phyloP scores from a whole-genome alignment of 2,797 vertebrate species.

The Clarias fuscus region DNA sequence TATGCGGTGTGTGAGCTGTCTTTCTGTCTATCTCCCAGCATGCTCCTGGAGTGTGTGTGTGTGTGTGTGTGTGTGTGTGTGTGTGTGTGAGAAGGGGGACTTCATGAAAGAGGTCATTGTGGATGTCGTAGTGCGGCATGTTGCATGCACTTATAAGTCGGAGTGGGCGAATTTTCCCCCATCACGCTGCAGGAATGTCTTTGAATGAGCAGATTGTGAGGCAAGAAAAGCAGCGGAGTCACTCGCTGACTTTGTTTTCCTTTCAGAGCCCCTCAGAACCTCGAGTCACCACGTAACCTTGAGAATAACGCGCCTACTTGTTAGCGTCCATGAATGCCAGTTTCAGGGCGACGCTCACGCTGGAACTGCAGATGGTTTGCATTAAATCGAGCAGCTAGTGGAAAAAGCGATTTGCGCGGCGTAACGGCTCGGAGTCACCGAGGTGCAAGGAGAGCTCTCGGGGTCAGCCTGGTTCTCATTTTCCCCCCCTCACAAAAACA shows the following conservation, averaged over 20 bases:
- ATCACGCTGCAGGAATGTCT: slow-evolving; percentile 73
- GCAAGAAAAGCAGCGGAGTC: slow-evolving; percentile 36
- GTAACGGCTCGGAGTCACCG: slow-evolving; percentile 36
- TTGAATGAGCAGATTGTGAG: slow-evolving; percentile 65
- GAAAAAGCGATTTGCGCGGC: slow-evolving; percentile 48
- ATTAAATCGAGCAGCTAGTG: slow-evolving; percentile 34
- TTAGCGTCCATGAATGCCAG: slow-evolving; percentile 24
- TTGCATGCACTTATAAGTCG: slow-evolving; percentile 75
- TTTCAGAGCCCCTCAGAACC: slow-evolving; percentile 26
- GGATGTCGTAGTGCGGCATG: slow-evolving; percentile 71
- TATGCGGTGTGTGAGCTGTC: slow-evolving; percentile 39
- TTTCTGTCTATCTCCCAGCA: slow-evolving; percentile 68
- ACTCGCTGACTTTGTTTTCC: slow-evolving; percentile 35
- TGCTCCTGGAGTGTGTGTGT: slow-evolving; percentile 59
- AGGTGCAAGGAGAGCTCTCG: background rate
- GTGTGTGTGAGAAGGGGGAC: background rate
- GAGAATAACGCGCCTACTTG: slow-evolving; percentile 7
- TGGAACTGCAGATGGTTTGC: slow-evolving; percentile 35
- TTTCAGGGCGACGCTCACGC: slow-evolving; percentile 2
- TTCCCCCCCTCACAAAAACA: slow-evolving; percentile 40
- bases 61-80: slow-evolving; percentile 20
- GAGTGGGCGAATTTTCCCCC: slow-evolving; percentile 74
- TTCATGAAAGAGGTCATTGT: slow-evolving; percentile 86
- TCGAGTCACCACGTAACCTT: slow-evolving; percentile 18
- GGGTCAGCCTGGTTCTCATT: slow-evolving; percentile 39